These are phyloP conservation scores for Conus ventricosus DNA, from an alignment of 1,140 invertebrate genomes.

Conservation along the genomic window DNA sequence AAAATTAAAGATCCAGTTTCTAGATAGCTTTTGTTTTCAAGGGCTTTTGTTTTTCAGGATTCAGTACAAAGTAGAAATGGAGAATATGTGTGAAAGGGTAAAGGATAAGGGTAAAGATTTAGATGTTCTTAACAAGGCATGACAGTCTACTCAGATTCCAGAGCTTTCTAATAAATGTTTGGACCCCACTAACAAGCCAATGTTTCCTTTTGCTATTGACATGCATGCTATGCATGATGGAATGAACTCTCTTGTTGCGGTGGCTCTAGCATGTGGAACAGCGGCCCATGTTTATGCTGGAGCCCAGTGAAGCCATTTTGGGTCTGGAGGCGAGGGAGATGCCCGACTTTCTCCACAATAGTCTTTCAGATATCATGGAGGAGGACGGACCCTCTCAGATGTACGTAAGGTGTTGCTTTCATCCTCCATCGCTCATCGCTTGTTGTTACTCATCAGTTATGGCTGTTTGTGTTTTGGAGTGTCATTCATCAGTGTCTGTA, in stretches of 20 bases:
- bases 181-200: background rate
- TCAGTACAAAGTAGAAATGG: too few relatives aligned
- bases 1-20: too few relatives aligned
- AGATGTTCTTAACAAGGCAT: background rate
- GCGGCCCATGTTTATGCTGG: slow-evolving; percentile 92
- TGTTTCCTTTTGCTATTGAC: background rate
- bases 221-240: slow-evolving; percentile 34
- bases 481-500: too few relatives aligned
- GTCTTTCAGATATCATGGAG: slow-evolving; percentile 70
- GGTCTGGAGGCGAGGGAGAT: slow-evolving; percentile 33
- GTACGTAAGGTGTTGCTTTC: slow-evolving; percentile 51
- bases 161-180: background rate
- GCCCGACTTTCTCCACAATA: slow-evolving; percentile 58
- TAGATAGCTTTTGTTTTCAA: too few relatives aligned
- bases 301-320: slow-evolving; percentile 77
- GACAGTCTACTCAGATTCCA: background rate
- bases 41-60: too few relatives aligned
- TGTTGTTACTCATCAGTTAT: too few relatives aligned
- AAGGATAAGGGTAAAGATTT: too few relatives aligned
- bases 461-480: too few relatives aligned
- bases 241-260: slow-evolving; percentile 32
- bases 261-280: slow-evolving; percentile 70
- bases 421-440: too few relatives aligned
- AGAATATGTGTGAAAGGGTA: too few relatives aligned
- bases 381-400: slow-evolving; percentile 65